Evolutionary conservation across 2,797 vertebrate genomes (phyloP).

Genomic region (Tokudaia muenninki): DNA sequence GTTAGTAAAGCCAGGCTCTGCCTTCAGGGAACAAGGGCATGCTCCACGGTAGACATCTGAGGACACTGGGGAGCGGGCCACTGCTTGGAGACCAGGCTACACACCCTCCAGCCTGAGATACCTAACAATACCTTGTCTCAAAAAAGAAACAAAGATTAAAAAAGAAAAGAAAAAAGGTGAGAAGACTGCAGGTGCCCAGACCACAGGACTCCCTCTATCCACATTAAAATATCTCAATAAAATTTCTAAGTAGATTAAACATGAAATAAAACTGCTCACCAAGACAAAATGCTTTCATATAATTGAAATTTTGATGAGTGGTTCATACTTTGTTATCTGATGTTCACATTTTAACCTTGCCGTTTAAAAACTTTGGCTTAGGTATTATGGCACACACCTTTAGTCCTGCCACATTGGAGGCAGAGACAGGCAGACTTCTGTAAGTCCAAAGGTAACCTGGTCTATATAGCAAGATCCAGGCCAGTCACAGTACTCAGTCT

Average conservation of each 20-base stretch:
- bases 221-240: neutral
- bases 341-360: neutral
- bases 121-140: neutral
- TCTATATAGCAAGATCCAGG: neutral
- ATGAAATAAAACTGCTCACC: neutral
- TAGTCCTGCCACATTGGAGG: neutral
- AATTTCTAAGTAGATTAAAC: neutral
- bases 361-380: neutral
- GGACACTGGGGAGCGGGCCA: accelerated
- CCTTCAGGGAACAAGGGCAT: neutral
- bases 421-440: neutral
- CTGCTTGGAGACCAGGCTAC: neutral
- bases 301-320: neutral
- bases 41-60: neutral
- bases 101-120: neutral
- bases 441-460: neutral
- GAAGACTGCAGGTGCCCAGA: neutral
- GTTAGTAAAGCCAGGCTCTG: neutral
- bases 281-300: neutral
- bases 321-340: neutral
- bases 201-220: neutral
- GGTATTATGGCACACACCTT: neutral
- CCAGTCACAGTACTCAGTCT: neutral
- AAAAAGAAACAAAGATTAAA: too few relatives aligned
- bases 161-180: neutral